These are phyloP conservation scores for Falco rusticolus DNA, from an alignment of 2,797 vertebrate species.

Conservation along the genomic window DNA sequence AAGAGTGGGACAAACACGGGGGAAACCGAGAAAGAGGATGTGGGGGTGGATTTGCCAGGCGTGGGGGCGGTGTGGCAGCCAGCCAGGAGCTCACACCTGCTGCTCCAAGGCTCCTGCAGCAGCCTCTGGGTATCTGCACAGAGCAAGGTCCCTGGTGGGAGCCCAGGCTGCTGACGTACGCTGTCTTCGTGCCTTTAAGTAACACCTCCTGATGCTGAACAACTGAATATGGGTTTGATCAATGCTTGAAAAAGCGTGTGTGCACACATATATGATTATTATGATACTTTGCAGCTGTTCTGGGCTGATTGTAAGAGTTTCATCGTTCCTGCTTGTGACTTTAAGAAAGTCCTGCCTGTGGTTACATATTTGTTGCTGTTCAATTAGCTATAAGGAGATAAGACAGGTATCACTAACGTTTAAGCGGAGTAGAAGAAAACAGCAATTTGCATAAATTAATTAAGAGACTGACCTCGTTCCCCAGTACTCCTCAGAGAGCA, in stretches of 20 bases:
- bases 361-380: neutral
- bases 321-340: fast-evolving
- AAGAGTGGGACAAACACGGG: neutral
- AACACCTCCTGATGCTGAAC: neutral
- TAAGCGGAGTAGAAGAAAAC: neutral
- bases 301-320: neutral
- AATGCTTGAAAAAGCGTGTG: neutral
- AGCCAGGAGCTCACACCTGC: neutral
- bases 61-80: fast-evolving
- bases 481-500: neutral
- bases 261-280: neutral
- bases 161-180: fast-evolving
- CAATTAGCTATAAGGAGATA: conserved; percentile 29
- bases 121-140: neutral
- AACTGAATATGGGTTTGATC: neutral
- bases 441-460: conserved; percentile 69
- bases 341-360: neutral
- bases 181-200: neutral
- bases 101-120: neutral
- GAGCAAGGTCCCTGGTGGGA: neutral
- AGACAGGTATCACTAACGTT: conserved; percentile 29
- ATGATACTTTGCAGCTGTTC: neutral
- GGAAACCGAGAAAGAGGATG: neutral
- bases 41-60: neutral
- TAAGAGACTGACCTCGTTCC: conserved; percentile 38